Conservation (phyloP, 2,888 invertebrate species). For the Panopea generosa region DNA sequence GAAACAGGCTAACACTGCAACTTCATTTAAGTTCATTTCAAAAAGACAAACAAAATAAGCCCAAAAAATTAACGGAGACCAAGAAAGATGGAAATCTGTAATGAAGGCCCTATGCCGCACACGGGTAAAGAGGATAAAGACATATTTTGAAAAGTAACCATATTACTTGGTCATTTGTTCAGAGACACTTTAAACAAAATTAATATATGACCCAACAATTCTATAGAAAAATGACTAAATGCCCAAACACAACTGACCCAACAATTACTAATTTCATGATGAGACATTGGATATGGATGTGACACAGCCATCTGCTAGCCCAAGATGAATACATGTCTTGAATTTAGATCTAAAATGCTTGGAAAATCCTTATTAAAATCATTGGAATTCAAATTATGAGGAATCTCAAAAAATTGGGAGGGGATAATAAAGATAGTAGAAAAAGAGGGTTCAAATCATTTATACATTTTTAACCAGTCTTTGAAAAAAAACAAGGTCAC, state of each 20-base stretch:
- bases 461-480: too few species aligned
- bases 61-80: too few species aligned
- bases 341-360: neutral
- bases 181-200: neutral
- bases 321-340: neutral
- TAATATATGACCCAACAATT: slow-evolving; percentile 1
- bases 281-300: neutral
- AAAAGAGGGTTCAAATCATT: too few species aligned
- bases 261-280: slow-evolving; percentile 3
- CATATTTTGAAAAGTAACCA: too few species aligned
- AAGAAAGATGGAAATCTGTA: neutral
- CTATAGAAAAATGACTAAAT: slow-evolving; percentile 1
- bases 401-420: too few species aligned
- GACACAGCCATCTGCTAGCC: neutral
- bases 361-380: too few species aligned
- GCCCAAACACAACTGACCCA: neutral
- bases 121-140: neutral
- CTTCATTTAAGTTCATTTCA: neutral
- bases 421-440: too few species aligned
- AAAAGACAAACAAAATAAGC: too few species aligned
- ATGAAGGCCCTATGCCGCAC: neutral
- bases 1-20: slow-evolving; percentile 1
- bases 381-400: too few species aligned
- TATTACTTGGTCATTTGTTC: neutral
- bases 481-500: too few species aligned